Evolutionary conservation across 1,140 invertebrate species (phyloP), one percentile per base, ranked within the genome.

Genomic region (Venturia canescens): DNA sequence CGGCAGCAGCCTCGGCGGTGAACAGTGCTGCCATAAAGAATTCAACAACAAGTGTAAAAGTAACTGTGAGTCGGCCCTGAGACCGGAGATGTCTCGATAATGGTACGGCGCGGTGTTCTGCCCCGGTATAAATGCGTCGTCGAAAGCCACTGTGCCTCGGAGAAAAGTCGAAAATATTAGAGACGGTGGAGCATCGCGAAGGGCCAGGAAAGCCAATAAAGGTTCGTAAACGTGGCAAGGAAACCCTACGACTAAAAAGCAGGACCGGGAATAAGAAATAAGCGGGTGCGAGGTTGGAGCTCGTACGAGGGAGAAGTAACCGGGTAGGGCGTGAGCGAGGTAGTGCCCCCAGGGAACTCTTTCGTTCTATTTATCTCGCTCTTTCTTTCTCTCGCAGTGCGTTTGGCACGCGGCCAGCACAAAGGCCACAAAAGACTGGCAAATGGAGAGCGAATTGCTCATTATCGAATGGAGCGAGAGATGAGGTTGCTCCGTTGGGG

Each of bases 371-470:
- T 31, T 69, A 6, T 69, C 29, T 69, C 66, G n/a, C 60, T 63
- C 60, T 63, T 15, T 26, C 60, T 63, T 63, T 63, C 23, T 63
- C 60, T 63, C 60, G 60, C 15, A 63, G 67, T 44, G 78, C 21
- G 70, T 72, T 80, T 80, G 86, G 82, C 87, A 88, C 85, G 85
- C 84, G 84, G 84, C 80, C 84, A 83, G 31, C 84, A 81, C 85
- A 87, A 82, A 83, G 79, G 34, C 74, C 82, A 89, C 85, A 89
- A 90, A 88, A 86, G 85, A 83, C 88, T 88, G 86, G 82, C 83
- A 90, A 88, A 89, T 87, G 87, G 85, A 81, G 83, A 88, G 85
- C 87, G 84, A 90, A 90, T 89, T 86, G 87, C 88, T 88, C 86
- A 88, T 90, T 88, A 89, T 85, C 83, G 84, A 88, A 87, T 86